Evolutionary conservation across 1,140 invertebrate genomes (phyloP).

Genomic region (Subanguina moxae): DNA sequence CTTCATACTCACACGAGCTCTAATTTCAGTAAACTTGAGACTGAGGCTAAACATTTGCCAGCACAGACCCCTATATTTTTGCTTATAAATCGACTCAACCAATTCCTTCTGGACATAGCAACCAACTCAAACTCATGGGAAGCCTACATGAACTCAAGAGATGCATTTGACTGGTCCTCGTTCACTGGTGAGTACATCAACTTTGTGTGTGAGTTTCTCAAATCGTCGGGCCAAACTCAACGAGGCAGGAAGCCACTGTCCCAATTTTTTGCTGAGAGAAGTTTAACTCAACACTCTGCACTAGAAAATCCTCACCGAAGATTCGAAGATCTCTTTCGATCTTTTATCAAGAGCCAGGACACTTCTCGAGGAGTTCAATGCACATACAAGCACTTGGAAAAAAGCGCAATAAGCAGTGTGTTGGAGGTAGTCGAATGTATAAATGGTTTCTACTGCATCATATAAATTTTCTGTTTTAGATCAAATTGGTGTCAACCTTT

Average conservation of each 20-base stretch:
- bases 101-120: constrained; percentile 21
- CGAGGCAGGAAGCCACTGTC: neutral
- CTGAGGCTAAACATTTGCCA: constrained; percentile 18
- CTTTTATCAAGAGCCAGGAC: neutral
- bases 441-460: no score
- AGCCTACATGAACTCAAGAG: constrained; percentile 9
- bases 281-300: neutral
- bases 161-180: constrained; percentile 28
- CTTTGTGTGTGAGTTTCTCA: constrained; percentile 26
- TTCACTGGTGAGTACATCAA: constrained; percentile 23
- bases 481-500: constrained; percentile 5
- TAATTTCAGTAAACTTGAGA: constrained; percentile 24
- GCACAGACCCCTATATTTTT: constrained; percentile 16
- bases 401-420: constrained; percentile 10
- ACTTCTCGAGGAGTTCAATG: constrained; percentile 1
- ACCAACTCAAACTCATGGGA: constrained; percentile 10
- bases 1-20: no score
- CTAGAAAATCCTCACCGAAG: constrained; percentile 14
- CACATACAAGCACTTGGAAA: constrained; percentile 15
- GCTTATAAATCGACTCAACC: constrained; percentile 21
- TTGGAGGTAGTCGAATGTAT: no score
- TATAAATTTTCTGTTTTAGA: no score
- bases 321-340: constrained; percentile 10
- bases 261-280: neutral
- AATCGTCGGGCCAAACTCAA: constrained; percentile 3